Percentiles rank a stretch among this genome's conserved stretches.
phyloP scores from a whole-genome alignment of 2,888 invertebrate genomes.

The Malthinus flaveolus region DNA sequence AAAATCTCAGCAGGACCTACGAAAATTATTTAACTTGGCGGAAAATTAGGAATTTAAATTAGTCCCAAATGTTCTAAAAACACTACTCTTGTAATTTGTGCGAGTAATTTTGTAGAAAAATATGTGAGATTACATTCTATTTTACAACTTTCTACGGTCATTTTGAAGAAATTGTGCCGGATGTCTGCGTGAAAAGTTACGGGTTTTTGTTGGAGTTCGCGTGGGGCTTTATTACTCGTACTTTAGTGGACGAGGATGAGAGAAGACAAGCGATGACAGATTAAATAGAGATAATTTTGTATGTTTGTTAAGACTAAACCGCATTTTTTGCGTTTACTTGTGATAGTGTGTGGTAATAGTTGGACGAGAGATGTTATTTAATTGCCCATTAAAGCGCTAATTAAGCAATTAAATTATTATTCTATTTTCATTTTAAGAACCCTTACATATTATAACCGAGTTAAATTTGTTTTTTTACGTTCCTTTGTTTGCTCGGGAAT shows the following conservation, averaged over 20 bases:
- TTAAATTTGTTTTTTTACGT: not conserved
- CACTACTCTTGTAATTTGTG: constrained; percentile 31
- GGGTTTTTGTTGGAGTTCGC: constrained; percentile 18
- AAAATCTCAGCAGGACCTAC: constrained; percentile 39
- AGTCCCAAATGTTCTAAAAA: constrained; percentile 33
- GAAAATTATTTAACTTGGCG: constrained; percentile 32
- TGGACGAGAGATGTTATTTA: not conserved
- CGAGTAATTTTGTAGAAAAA: constrained; percentile 28
- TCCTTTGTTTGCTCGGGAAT: too few relatives aligned
- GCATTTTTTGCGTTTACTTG: constrained; percentile 3
- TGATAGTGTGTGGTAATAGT: not conserved
- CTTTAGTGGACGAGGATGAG: constrained; percentile 13
- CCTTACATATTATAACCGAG: not conserved
- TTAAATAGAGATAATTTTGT: constrained; percentile 21
- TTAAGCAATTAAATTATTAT: not conserved
- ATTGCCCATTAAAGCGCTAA: not conserved
- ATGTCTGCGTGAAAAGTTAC: constrained; percentile 19
- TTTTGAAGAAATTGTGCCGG: constrained; percentile 8
- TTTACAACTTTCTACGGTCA: constrained; percentile 10
- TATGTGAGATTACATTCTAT: constrained; percentile 16
- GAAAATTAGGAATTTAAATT: constrained; percentile 40
- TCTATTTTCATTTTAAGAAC: not conserved
- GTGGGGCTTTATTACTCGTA: constrained; percentile 16
- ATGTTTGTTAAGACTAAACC: constrained; percentile 7
- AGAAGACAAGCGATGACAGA: constrained; percentile 20